These are phyloP conservation scores for Proterorhinus semilunaris DNA, from an alignment of 2,113 vertebrate species.

Conservation along the genomic window DNA sequence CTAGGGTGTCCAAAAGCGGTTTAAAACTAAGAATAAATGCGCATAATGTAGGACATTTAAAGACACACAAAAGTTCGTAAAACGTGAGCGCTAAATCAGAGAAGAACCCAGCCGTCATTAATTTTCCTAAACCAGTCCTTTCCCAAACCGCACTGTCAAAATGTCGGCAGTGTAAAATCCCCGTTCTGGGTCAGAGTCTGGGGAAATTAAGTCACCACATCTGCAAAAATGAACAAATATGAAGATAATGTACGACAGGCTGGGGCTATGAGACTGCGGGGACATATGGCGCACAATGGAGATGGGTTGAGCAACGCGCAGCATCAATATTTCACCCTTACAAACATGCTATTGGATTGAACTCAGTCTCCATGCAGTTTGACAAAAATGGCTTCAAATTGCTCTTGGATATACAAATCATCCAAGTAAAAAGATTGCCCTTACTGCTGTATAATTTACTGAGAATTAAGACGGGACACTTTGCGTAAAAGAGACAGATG, in stretches of 20 bases:
- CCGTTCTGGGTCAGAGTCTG: conserved; percentile 1
- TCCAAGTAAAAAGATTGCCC: neutral
- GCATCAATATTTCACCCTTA: conserved; percentile 2
- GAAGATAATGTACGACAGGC: conserved; percentile 5
- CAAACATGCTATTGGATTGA: neutral
- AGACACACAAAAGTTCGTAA: neutral
- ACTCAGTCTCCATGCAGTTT: neutral
- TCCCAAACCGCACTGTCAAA: conserved; percentile 1
- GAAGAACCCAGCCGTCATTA: conserved; percentile 5
- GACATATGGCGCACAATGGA: neutral
- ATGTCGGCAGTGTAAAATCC: neutral
- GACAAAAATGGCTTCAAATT: neutral
- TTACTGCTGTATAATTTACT: conserved; percentile 1
- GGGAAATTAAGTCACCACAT: conserved; percentile 14
- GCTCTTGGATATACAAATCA: conserved; percentile 1
- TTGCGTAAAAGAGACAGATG: conserved; percentile 4
- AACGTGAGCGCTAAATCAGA: neutral
- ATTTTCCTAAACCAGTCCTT: conserved; percentile 1
- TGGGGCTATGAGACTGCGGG: conserved; percentile 1
- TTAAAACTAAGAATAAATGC: no score
- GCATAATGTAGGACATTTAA: no score
- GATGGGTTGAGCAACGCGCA: neutral
- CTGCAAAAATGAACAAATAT: conserved; percentile 18
- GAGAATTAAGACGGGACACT: conserved; percentile 5
- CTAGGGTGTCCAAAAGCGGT: no score